Evolutionary conservation across 1,140 invertebrate genomes (phyloP).

Genomic region (Aphelenchoides fujianensis): DNA sequence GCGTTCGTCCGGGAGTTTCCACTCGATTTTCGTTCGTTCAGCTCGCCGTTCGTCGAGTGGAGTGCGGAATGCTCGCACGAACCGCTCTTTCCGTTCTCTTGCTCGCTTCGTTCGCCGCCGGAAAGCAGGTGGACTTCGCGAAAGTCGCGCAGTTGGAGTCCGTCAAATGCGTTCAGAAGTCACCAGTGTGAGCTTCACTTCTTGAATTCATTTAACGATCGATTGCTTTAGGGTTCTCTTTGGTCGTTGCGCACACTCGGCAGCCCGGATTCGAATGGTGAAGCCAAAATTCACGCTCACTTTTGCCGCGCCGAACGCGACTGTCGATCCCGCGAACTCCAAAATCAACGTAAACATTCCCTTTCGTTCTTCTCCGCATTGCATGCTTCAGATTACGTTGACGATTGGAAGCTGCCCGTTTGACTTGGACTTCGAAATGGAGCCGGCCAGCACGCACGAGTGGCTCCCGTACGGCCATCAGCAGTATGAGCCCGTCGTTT

Average conservation of each 20-base stretch:
- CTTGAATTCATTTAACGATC: no score
- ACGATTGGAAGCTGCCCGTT: neutral
- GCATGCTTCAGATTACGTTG: neutral
- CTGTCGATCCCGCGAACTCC: neutral
- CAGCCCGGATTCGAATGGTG: neutral
- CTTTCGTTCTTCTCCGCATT: neutral
- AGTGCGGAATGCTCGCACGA: no score
- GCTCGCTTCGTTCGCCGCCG: no score
- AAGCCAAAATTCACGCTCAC: neutral
- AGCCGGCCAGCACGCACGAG: neutral
- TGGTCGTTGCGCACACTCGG: neutral
- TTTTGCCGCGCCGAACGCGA: neutral
- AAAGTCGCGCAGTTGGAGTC: no score
- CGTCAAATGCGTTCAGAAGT: no score
- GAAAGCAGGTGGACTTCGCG: no score
- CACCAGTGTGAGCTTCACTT: no score
- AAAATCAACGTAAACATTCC: neutral
- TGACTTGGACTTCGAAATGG: neutral
- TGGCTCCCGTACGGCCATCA: neutral
- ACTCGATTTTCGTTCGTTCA: no score
- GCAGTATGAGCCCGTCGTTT: neutral
- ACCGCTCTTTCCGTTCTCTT: no score
- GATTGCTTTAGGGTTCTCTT: neutral
- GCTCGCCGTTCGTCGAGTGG: no score
- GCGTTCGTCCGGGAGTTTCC: no score